A percentile compares a stretch with the other conserved stretches of the same genome.
Conservation (phyloP, 2,888 invertebrate genomes). For the Melolontha melolontha region DNA sequence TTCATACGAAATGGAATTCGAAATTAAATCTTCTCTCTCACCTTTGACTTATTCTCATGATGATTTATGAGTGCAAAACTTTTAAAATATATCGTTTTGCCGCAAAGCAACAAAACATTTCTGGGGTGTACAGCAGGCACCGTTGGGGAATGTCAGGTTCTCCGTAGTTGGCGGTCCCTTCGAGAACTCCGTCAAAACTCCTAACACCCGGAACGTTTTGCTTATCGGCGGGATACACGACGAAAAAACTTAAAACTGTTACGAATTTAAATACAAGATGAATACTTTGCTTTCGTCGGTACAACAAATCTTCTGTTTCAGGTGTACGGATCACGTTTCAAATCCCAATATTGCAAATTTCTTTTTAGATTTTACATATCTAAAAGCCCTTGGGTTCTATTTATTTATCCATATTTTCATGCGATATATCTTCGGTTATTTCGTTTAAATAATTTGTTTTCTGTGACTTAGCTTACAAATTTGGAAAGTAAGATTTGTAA, state of each 20-base stretch:
- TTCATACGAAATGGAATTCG: constrained; percentile 55
- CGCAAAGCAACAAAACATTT: constrained; percentile 45
- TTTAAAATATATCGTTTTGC: constrained; percentile 57
- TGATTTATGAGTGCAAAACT: constrained; percentile 60
- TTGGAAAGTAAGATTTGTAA: too few relatives aligned
- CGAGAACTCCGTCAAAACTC: constrained; percentile 37
- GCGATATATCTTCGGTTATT: too few relatives aligned
- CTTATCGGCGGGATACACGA: constrained; percentile 47
- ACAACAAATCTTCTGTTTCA: too few relatives aligned
- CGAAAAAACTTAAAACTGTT: constrained; percentile 49
- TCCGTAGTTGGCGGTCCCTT: constrained; percentile 1
- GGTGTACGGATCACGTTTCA: too few relatives aligned
- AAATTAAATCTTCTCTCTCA: constrained; percentile 61
- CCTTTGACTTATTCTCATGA: constrained; percentile 60
- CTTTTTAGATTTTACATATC: too few relatives aligned
- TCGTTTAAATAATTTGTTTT: too few relatives aligned
- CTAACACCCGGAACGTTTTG: constrained; percentile 48
- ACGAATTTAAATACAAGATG: constrained; percentile 49
- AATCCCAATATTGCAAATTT: too few relatives aligned
- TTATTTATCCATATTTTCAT: too few relatives aligned
- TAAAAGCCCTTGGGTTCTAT: too few relatives aligned
- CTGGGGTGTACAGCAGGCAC: neutral
- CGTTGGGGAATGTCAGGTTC: constrained; percentile 17
- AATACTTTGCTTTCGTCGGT: neutral
- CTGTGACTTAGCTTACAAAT: too few relatives aligned